Base-by-base conservation (phyloP, 2,113 vertebrate species). In the Loxodonta africana region DNA sequence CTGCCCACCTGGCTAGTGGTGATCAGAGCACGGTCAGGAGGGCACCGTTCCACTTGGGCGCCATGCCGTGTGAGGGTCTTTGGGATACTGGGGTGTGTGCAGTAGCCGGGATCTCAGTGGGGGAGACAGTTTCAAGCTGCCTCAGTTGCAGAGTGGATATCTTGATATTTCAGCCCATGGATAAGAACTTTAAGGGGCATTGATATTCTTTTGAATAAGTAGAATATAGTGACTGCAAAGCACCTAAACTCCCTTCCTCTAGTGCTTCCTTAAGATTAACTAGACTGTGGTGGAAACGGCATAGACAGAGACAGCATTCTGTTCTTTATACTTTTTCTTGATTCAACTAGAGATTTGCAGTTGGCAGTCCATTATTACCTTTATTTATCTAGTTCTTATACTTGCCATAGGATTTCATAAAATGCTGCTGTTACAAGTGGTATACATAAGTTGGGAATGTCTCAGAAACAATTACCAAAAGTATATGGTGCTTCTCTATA, bases 11-110 rank as follows among this genome's bases (percentile, higher is more conserved):
- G 46, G 53, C 37, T 12, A 0, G 37, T 44, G 73, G 62, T 44
- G 62, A 63, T 60, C 53, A 74, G 48, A 73, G 63, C 57, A 53
- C 78, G 18, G 23, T 21, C 14, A 28, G 57, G n/a, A 88, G 6
- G 46, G 83, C 0, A 0, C 41, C 1, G 0, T 62, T 62, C 26
- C 11, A 0, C 46, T 46, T 44, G 30, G 76, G 26, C 1, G 0
- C 28, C 71, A 1, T 7, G 17, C 5, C 23, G 1, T 1, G 8
- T 20, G 8, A 65, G 76, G 57, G 57, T 48, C 23, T 44, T 81
- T 67, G 62, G 57, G 67, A 33, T 60, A 63, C 0, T 0, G 8
- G 25, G 53, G 6, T 10, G 2, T 10, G 6, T n/a, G 14, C 53
- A 51, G 63, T 76, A 33, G 17, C 8, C 1, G 1, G 67, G 71